Base-by-base conservation (phyloP, 2,113 vertebrate genomes). In the Dipodomys stephensi region DNA sequence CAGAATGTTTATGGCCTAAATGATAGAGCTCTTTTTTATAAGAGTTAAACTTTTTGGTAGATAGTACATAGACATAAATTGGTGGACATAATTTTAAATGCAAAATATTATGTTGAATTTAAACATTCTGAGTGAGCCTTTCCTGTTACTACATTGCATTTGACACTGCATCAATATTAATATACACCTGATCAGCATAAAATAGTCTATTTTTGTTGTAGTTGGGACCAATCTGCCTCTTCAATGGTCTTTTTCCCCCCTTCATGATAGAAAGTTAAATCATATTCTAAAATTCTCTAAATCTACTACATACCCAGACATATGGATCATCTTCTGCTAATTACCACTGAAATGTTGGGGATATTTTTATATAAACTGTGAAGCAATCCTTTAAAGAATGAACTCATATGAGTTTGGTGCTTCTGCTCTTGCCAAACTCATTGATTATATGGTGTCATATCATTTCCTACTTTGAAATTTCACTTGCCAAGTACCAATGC, bases 391-490 rank as follows among this genome's bases (percentile, higher is more conserved):
- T 90, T 71, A 64, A 89, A 86, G 82, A 90, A 87, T 25, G 46
- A 20, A 30, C 35, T 83, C 35, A 95, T 93, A 91, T 77, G 28
- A 90, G 62, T 92, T 85, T 27, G 57, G 65, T 92, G 19, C 25
- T n/a, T 90, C 28, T 74, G 53, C 20, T 92, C 1, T 16, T 92
- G 90, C 90, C 72, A 86, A 93, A 90, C 16, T 22, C 39, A 53
- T 79, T 71, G 67, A 68, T 93, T 96, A 76, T 95, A 60, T 78
- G 39, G 32, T 69, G 28, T 84, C 90, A 93, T 96, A 94, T 96
- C 86, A 94, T 81, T 94, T 95, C 25, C 68, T 84, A 46, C 85
- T 94, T 93, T 91, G 72, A 96, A 92, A 96, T 93, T 85, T 86
- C 92, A 91, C 71, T 94, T 92, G 80, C 69, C 94, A 96, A 94